Evolutionary conservation across 1,140 invertebrate species (phyloP).

Genomic region (Akabosia matsudoensis): DNA sequence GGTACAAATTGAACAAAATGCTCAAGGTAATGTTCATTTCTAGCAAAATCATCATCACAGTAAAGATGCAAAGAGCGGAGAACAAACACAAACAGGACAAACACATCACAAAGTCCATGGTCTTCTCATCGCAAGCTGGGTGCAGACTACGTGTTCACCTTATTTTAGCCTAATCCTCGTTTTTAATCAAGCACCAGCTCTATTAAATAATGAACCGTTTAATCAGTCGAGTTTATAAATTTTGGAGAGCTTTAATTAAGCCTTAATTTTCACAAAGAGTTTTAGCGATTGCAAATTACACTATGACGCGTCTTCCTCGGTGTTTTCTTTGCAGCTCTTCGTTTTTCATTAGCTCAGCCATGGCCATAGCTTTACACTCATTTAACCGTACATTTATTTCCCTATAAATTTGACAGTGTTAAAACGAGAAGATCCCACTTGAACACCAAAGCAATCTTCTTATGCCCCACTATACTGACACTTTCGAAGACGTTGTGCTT

Average conservation of each 20-base stretch:
- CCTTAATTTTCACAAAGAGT: conserved; percentile 24
- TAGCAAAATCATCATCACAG: not conserved
- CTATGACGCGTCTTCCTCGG: not conserved
- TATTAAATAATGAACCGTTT: conserved; percentile 25
- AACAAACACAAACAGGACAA: not conserved
- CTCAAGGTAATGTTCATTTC: not conserved
- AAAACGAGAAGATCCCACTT: too few species aligned
- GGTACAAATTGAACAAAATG: not conserved
- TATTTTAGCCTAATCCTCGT: conserved; percentile 14
- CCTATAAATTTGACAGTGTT: too few species aligned
- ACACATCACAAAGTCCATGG: too few species aligned
- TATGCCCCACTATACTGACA: too few species aligned
- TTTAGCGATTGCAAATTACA: conserved; percentile 17
- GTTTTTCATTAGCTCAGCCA: not conserved
- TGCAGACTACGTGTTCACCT: conserved; percentile 1
- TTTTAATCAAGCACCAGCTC: conserved; percentile 20
- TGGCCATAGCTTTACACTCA: not conserved
- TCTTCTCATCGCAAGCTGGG: too few species aligned
- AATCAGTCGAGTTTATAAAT: conserved; percentile 23
- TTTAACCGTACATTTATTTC: too few species aligned
- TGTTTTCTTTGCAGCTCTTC: not conserved
- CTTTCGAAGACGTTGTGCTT: not conserved
- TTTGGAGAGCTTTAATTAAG: conserved; percentile 22
- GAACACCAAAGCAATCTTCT: too few species aligned
- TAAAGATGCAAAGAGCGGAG: too few species aligned